These are phyloP conservation scores for Crocodylus rhombifer DNA, from an alignment of 2,797 vertebrate genomes.

Conservation along the genomic window DNA sequence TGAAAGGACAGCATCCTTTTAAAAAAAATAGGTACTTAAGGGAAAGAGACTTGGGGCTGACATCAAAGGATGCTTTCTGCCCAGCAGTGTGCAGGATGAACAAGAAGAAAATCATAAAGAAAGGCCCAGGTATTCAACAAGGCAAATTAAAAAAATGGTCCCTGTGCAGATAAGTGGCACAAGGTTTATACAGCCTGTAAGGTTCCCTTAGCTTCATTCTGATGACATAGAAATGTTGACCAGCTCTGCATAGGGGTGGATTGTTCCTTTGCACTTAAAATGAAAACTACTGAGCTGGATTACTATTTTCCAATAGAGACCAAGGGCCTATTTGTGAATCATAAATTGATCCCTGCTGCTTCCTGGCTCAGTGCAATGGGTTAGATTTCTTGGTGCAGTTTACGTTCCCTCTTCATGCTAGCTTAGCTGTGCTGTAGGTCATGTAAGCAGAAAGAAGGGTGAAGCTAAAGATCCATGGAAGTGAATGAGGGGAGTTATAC, in stretches of 20 bases:
- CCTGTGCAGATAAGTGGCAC: background rate
- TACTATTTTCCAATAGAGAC: background rate
- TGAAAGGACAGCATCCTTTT: background rate
- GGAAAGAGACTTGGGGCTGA: background rate
- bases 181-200: no score
- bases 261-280: background rate
- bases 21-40: background rate
- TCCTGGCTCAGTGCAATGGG: no score
- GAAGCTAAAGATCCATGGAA: background rate
- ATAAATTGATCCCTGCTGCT: background rate
- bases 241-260: background rate
- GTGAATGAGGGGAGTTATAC: no score
- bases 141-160: background rate
- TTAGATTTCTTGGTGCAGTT: background rate
- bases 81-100: background rate
- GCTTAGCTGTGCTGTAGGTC: background rate
- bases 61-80: background rate
- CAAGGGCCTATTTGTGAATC: background rate
- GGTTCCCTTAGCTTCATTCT: background rate
- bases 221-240: background rate
- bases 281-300: background rate
- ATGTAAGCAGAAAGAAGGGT: background rate
- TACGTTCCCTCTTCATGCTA: background rate
- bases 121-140: background rate
- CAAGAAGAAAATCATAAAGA: background rate